Evolutionary conservation across 2,888 invertebrate genomes (phyloP).

Genomic region (Thelaira solivaga): DNA sequence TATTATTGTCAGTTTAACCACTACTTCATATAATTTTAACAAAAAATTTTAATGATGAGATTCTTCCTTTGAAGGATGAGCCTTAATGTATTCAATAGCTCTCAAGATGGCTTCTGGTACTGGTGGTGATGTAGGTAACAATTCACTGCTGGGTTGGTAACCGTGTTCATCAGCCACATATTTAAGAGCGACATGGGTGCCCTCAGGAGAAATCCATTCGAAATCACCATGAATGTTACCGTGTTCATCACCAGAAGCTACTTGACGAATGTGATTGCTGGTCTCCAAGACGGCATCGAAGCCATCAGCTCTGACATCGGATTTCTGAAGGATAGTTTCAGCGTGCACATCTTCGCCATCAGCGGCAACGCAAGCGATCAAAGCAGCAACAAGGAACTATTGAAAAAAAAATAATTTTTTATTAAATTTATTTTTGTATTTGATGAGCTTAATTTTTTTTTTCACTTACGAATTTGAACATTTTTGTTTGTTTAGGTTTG

Average conservation of each 20-base stretch:
- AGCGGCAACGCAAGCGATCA: conserved; percentile 64
- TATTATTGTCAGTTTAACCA: no score
- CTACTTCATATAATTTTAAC: no score
- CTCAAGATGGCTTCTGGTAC: conserved; percentile 60
- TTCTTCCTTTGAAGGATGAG: conserved; percentile 70
- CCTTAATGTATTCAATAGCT: conserved; percentile 77
- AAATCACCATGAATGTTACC: conserved; percentile 67
- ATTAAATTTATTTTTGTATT: neutral
- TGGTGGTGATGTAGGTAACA: conserved; percentile 64
- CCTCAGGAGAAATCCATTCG: conserved; percentile 70
- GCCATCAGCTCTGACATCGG: conserved; percentile 68
- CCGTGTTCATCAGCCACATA: conserved; percentile 71
- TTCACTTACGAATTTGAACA: conserved; percentile 59
- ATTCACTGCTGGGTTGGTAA: conserved; percentile 63
- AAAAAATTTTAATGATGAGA: no score
- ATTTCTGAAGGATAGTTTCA: conserved; percentile 25
- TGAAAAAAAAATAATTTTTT: neutral
- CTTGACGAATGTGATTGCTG: conserved; percentile 64
- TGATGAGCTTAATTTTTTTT: no score
- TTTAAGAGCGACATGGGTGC: conserved; percentile 65
- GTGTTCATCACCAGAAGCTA: conserved; percentile 67
- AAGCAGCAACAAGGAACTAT: conserved; percentile 62
- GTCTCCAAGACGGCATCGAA: conserved; percentile 65
- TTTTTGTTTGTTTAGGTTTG: conserved; percentile 33
- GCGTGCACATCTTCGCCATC: neutral